Evolutionary conservation across 1,140 invertebrate genomes (phyloP), one percentile per base, ranked within the genome.

Genomic region (Drosophila varians): DNA sequence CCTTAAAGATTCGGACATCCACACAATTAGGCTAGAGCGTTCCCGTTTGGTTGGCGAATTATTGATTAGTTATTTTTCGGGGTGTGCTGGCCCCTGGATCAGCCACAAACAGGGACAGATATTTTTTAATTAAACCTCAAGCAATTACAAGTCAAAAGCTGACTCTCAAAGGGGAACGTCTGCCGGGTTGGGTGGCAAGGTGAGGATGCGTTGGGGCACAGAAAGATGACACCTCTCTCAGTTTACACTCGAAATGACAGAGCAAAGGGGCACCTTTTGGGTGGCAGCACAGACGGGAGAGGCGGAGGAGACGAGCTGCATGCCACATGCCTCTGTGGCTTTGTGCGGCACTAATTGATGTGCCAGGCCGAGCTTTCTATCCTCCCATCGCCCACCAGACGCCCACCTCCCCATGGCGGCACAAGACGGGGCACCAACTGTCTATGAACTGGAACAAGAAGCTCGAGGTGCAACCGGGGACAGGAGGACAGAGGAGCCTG

Each of bases 111-210:
- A 52, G 51, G 54, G 49, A 71, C 69, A 87, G 78, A 83, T 68
- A 82, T 82, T 88, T 86, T 87, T 88, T 87, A 87, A 87, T 87
- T 84, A 84, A 84, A 86, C 80, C 80, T 61, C 57, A 84, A 84
- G 80, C 80, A 86, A 84, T 86, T 88, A 88, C 77, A 65, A 77
- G 69, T 82, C 77, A 77, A 66, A 58, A 53, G 82, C 73, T 57
- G 54, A 38, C 16, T 8, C 74, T 52, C 78, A 82, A 74, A 77
- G 53, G 69, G 60, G 19, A 1, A 16, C 7, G 8, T 16, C 11
- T 34, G 31, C 11, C n/a, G 47, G 31, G 16, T 11, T 6, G 8
- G 34, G 21, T 16, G 36, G 9, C 40, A 28, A 28, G 14, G 19
- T 12, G 25, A 47, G 45, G 34, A 40, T 40, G 49, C 34, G 48